These are phyloP conservation scores for Phasianus colchicus DNA, from an alignment of 2,113 vertebrate species.

Conservation along the genomic window DNA sequence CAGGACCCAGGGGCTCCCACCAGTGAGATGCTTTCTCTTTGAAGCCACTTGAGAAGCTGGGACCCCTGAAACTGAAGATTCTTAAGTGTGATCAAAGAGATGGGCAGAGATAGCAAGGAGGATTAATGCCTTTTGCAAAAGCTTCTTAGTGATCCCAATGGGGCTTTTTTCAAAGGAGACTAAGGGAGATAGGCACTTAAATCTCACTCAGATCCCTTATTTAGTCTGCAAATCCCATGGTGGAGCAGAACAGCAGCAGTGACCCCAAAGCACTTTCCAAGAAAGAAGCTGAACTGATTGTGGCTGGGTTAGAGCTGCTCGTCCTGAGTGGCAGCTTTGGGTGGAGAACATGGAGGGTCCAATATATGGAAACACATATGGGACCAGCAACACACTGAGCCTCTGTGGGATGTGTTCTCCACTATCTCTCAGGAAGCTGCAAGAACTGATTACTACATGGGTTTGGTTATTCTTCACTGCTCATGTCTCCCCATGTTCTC, in stretches of 20 bases:
- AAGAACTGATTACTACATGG: not conserved
- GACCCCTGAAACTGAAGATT: conserved; percentile 31
- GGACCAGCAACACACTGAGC: not conserved
- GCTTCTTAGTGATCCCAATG: not conserved
- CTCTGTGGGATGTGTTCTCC: rapidly evolving
- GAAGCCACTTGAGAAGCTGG: not conserved
- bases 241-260: conserved; percentile 14
- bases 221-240: conserved; percentile 8
- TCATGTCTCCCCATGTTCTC: not conserved
- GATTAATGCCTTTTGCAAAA: conserved; percentile 35
- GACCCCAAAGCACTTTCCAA: conserved; percentile 1
- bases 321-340: not conserved
- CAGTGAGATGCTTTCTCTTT: not conserved
- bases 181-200: conserved; percentile 55
- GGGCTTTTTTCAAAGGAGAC: not conserved
- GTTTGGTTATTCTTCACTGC: not conserved
- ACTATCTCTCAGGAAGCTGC: not conserved
- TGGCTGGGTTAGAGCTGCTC: conserved; percentile 43
- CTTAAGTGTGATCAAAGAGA: conserved; percentile 48
- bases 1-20: not conserved
- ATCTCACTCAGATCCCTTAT: conserved; percentile 10
- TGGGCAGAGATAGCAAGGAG: not conserved
- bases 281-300: conserved; percentile 45
- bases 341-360: not conserved
- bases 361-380: not conserved